phyloP scores from a whole-genome alignment of 1,140 invertebrate species.

The Piezodorus guildinii region DNA sequence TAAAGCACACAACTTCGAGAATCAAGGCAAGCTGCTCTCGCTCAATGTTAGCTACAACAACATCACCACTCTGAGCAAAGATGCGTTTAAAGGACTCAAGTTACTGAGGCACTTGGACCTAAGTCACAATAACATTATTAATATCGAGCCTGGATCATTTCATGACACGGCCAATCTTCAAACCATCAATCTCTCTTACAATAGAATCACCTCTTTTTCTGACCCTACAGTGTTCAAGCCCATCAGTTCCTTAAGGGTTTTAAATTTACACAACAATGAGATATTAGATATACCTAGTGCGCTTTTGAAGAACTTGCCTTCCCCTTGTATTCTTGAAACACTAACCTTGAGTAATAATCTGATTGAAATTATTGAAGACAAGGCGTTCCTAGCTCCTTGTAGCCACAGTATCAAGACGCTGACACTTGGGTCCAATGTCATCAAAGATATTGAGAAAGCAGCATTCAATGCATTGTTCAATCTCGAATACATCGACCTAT shows the following conservation, averaged over 20 bases:
- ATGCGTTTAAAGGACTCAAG: slow-evolving; percentile 60
- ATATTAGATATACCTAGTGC: slow-evolving; percentile 56
- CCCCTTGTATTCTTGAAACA: slow-evolving; percentile 44
- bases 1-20: slow-evolving; percentile 65
- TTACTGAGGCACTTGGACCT: slow-evolving; percentile 55
- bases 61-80: slow-evolving; percentile 54
- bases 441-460: slow-evolving; percentile 50
- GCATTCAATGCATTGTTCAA: slow-evolving; percentile 55
- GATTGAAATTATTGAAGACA: slow-evolving; percentile 50
- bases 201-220: slow-evolving; percentile 57
- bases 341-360: slow-evolving; percentile 61
- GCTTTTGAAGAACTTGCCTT: slow-evolving; percentile 43
- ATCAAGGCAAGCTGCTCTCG: slow-evolving; percentile 51
- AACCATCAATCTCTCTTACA: slow-evolving; percentile 60
- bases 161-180: slow-evolving; percentile 55
- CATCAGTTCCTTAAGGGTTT: slow-evolving; percentile 50
- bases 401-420: slow-evolving; percentile 47
- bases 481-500: slow-evolving; percentile 59
- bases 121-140: slow-evolving; percentile 62
- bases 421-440: slow-evolving; percentile 57
- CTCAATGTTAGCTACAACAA: slow-evolving; percentile 67
- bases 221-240: slow-evolving; percentile 55
- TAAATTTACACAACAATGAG: slow-evolving; percentile 63
- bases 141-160: slow-evolving; percentile 56
- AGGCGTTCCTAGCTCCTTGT: slow-evolving; percentile 49